These are phyloP conservation scores for Calidris pugnax DNA, from an alignment of 2,113 vertebrate species.

Conservation along the genomic window DNA sequence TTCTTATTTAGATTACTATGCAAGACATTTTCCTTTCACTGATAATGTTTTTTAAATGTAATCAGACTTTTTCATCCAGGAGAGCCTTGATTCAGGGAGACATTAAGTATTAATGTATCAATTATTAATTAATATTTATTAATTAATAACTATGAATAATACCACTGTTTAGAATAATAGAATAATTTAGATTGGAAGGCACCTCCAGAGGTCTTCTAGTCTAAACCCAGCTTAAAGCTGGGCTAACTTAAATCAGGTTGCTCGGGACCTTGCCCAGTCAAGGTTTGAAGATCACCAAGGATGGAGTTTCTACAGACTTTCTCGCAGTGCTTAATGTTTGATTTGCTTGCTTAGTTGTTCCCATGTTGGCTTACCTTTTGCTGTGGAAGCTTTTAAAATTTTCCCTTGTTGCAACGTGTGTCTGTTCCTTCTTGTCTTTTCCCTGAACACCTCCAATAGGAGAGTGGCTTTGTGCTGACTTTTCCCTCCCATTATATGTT, in stretches of 20 bases:
- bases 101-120: background rate
- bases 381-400: background rate
- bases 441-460: background rate
- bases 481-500: background rate
- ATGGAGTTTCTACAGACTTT: background rate
- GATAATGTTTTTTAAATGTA: conserved; percentile 12
- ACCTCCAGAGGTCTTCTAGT: background rate
- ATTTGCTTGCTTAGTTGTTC: background rate
- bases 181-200: background rate
- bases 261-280: background rate
- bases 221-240: background rate
- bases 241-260: background rate
- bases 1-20: conserved; percentile 50
- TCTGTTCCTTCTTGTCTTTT: background rate
- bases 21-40: conserved; percentile 20
- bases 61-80: conserved; percentile 8
- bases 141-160: background rate
- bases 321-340: background rate
- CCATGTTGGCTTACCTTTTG: background rate
- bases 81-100: background rate
- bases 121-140: conserved; percentile 1
- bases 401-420: background rate
- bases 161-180: background rate
- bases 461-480: background rate
- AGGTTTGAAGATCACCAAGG: background rate